phyloP scores from a whole-genome alignment of 2,888 invertebrate genomes.

The Cistogaster globosa region DNA sequence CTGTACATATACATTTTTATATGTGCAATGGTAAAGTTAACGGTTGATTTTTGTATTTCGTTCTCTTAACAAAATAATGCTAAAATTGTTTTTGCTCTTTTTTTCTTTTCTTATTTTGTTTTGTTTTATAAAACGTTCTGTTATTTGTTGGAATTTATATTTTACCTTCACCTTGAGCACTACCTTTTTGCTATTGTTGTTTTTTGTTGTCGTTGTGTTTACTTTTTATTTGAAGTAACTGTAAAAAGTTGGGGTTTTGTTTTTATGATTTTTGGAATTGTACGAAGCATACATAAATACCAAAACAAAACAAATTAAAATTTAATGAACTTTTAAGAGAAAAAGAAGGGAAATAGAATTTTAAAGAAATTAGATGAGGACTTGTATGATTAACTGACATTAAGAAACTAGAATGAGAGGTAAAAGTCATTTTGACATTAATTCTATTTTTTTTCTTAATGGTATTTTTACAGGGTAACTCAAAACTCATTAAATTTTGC shows the following conservation, averaged over 20 bases:
- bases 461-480: too few species aligned
- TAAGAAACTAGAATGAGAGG: slow-evolving; percentile 40
- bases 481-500: too few species aligned
- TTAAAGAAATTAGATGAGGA: background rate
- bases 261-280: background rate
- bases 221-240: background rate
- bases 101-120: background rate
- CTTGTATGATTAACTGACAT: slow-evolving; percentile 14
- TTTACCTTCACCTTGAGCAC: slow-evolving; percentile 65
- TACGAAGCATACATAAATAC: background rate
- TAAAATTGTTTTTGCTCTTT: slow-evolving; percentile 6
- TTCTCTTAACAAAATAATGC: background rate
- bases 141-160: slow-evolving; percentile 5
- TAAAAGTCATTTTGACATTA: slow-evolving; percentile 3
- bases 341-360: background rate
- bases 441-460: too few species aligned
- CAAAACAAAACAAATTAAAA: background rate
- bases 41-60: background rate
- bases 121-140: background rate
- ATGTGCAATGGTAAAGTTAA: background rate
- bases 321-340: background rate
- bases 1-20: too few species aligned
- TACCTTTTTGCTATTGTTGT: background rate
- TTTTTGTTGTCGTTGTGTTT: background rate
- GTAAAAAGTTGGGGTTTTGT: background rate